Evolutionary conservation across 2,797 vertebrate species (phyloP).

Genomic region (Cryptoblepharus egeriae): DNA sequence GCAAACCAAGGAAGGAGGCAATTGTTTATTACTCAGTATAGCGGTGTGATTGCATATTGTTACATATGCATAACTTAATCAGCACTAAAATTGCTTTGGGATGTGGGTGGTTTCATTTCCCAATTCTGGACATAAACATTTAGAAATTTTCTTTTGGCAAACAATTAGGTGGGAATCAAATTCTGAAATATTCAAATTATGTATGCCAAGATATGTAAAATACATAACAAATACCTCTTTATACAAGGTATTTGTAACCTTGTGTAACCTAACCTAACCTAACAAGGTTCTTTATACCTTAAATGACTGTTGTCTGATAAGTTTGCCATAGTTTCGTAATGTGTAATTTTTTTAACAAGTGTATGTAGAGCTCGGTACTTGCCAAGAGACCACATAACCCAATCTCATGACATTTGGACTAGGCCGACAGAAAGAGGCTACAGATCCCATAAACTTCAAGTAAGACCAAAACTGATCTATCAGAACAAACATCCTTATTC

Average conservation of each 20-base stretch:
- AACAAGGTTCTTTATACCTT: not conserved
- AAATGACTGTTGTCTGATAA: not conserved
- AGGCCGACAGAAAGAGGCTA: too few relatives aligned
- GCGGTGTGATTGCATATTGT: conserved; percentile 13
- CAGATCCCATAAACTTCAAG: too few relatives aligned
- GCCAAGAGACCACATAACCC: too few relatives aligned
- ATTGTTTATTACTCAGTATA: conserved; percentile 17
- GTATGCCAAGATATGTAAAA: not conserved
- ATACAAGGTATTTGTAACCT: too few relatives aligned
- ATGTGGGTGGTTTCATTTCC: not conserved
- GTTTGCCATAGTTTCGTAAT: too few relatives aligned
- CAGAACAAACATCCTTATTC: too few relatives aligned
- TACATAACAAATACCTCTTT: not conserved
- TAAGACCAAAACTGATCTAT: too few relatives aligned
- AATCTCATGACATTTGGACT: too few relatives aligned
- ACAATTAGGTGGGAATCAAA: not conserved
- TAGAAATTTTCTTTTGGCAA: not conserved
- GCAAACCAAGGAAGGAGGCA: conserved; percentile 15
- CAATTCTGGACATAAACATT: not conserved
- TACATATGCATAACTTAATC: not conserved
- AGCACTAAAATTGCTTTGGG: not conserved
- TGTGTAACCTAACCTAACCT: too few relatives aligned
- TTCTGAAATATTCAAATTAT: not conserved
- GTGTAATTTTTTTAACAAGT: too few relatives aligned
- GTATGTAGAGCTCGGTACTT: too few relatives aligned